Evolutionary conservation across 2,888 invertebrate species (phyloP).

Genomic region (Diabrotica balteata): DNA sequence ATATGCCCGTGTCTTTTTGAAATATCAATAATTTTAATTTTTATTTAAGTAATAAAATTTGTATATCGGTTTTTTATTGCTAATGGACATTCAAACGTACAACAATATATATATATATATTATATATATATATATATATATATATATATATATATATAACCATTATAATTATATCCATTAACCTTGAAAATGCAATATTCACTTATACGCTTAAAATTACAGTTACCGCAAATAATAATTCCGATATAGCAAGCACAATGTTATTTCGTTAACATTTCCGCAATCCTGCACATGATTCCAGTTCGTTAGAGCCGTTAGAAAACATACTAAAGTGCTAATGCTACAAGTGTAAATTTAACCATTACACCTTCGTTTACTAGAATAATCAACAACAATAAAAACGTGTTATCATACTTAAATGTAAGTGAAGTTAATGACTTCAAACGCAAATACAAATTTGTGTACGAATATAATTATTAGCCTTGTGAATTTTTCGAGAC

Average conservation of each 20-base stretch:
- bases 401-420: background rate
- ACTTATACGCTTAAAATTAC: too few relatives aligned
- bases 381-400: constrained; percentile 1
- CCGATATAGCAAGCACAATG: background rate
- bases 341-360: background rate
- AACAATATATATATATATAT: too few relatives aligned
- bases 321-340: background rate
- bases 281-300: background rate
- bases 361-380: constrained; percentile 1
- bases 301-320: background rate
- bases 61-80: too few relatives aligned
- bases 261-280: background rate
- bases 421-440: background rate
- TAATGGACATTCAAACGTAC: too few relatives aligned
- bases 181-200: too few relatives aligned
- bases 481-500: background rate
- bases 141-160: too few relatives aligned
- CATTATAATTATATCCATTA: too few relatives aligned
- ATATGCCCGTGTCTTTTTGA: too few relatives aligned
- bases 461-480: background rate
- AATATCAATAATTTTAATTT: too few relatives aligned
- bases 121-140: too few relatives aligned
- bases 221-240: too few relatives aligned
- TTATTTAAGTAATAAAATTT: too few relatives aligned
- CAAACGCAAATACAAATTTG: background rate